Evolutionary conservation across 2,888 invertebrate species (phyloP).

Genomic region (Priocnemis perturbator): DNA sequence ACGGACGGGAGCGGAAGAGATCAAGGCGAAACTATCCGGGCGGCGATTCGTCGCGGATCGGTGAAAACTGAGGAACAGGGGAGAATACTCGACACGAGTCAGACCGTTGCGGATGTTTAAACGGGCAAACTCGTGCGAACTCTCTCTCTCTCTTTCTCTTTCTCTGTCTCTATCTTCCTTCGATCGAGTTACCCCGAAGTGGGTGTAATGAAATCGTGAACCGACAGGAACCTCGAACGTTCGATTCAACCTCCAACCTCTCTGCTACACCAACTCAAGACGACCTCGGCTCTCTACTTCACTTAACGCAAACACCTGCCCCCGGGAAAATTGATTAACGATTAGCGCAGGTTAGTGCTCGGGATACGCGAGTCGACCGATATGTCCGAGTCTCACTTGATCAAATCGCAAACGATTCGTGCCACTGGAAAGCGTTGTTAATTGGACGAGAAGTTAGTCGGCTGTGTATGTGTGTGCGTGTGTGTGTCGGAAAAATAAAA

Average conservation of each 20-base stretch:
- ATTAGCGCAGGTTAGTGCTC: slow-evolving; percentile 30
- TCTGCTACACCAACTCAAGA: slow-evolving; percentile 19
- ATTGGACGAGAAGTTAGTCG: slow-evolving; percentile 42
- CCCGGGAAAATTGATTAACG: slow-evolving; percentile 35
- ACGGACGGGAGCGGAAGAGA: slow-evolving; percentile 1
- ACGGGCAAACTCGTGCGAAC: too few species aligned
- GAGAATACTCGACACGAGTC: too few species aligned
- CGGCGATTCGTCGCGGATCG: too few species aligned
- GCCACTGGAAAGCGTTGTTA: slow-evolving; percentile 34
- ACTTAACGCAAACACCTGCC: slow-evolving; percentile 15
- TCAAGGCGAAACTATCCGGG: background rate
- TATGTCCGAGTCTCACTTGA: slow-evolving; percentile 21
- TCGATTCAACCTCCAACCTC: slow-evolving; percentile 25
- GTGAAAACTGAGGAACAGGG: too few species aligned
- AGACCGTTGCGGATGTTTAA: too few species aligned
- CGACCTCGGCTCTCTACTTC: slow-evolving; percentile 37
- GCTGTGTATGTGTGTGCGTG: slow-evolving; percentile 12
- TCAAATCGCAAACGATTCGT: slow-evolving; percentile 33
- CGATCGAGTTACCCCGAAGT: too few species aligned
- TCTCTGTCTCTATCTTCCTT: too few species aligned
- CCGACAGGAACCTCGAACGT: slow-evolving; percentile 28
- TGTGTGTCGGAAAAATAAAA: too few species aligned
- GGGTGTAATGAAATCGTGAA: too few species aligned
- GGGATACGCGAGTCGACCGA: slow-evolving; percentile 23
- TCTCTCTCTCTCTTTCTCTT: background rate